Conservation (phyloP, 1,140 invertebrate species). For the Drosophila nannoptera region DNA sequence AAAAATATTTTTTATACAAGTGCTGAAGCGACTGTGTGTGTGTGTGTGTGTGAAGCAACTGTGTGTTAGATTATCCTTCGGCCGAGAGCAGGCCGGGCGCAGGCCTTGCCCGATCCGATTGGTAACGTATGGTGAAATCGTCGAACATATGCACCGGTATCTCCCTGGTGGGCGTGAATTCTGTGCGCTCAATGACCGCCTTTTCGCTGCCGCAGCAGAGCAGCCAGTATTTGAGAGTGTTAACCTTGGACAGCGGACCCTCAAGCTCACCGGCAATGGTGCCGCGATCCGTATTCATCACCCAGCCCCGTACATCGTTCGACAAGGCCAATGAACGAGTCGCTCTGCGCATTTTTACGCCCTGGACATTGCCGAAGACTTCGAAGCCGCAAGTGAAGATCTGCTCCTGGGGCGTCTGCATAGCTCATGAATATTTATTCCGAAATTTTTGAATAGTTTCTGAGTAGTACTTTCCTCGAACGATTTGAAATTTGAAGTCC, state of each 20-base stretch:
- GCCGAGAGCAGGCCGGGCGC: neutral
- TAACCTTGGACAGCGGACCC: constrained; percentile 81
- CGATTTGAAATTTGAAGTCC: too few relatives aligned
- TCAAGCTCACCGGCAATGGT: constrained; percentile 84
- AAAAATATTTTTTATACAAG: too few relatives aligned
- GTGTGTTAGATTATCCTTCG: too few relatives aligned
- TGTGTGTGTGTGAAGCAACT: too few relatives aligned
- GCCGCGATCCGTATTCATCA: constrained; percentile 83
- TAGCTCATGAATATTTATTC: neutral
- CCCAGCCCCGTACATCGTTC: constrained; percentile 83
- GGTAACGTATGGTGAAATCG: constrained; percentile 51
- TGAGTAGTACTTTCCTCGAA: too few relatives aligned
- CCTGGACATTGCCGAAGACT: constrained; percentile 82
- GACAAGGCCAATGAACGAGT: constrained; percentile 82
- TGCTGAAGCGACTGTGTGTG: too few relatives aligned
- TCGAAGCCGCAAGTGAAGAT: constrained; percentile 80
- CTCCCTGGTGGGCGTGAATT: constrained; percentile 79
- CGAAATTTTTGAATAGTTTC: too few relatives aligned
- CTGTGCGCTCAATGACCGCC: constrained; percentile 82
- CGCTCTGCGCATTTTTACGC: constrained; percentile 82
- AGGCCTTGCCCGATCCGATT: neutral
- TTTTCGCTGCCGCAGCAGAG: constrained; percentile 82
- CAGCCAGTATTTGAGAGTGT: constrained; percentile 84
- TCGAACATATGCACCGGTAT: constrained; percentile 50
- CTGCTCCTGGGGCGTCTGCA: constrained; percentile 30